Evolutionary conservation across 2,888 invertebrate species (phyloP), one percentile per base, ranked within the genome.

Genomic region (Acleris literana): DNA sequence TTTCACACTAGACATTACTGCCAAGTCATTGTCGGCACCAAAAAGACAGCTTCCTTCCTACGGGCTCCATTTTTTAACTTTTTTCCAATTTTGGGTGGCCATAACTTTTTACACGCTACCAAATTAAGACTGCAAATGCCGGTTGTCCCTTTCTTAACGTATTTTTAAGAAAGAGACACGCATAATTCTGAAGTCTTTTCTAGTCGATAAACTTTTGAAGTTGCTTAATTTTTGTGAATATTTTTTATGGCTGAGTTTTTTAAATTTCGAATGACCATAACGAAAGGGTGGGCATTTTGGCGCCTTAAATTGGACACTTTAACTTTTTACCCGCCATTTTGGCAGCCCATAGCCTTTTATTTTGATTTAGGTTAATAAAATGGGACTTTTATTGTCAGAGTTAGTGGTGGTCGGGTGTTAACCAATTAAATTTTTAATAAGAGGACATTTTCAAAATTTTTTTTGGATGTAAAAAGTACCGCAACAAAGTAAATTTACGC

Each of bases 271-370:
- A 83, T 74, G 78, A 81, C 82, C 87, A 83, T 89, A 84, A 77
- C 88, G 81, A 86, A 88, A 87, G 85, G 81, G 83, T 85, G 72
- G 74, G 71, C 75, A 75, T 79, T 87, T 87, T 87, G 84, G 86
- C 86, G 88, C 87, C 84, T 76, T 69, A 76, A 81, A 83, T 82
- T 79, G 74, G 78, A 74, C 74, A 76, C 66, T 82, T 78, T 69
- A 68, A 64, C 48, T 72, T 76, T 77, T 83, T 82, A 72, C 72
- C 59, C 70, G 74, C 64, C 67, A 69, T 81, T 81, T 78, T 81
- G 76, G 76, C 76, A 80, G 72, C 73, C 76, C 78, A 73, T 76
- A 73, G 75, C 70, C 71, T 71, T 74, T 76, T 79, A 76, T 75
- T 79, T 71, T 81, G 76, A 85, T 80, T 80, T 76, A 79, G 72